Base-by-base conservation (phyloP, 2,888 invertebrate species). In the Ophion costatus region DNA sequence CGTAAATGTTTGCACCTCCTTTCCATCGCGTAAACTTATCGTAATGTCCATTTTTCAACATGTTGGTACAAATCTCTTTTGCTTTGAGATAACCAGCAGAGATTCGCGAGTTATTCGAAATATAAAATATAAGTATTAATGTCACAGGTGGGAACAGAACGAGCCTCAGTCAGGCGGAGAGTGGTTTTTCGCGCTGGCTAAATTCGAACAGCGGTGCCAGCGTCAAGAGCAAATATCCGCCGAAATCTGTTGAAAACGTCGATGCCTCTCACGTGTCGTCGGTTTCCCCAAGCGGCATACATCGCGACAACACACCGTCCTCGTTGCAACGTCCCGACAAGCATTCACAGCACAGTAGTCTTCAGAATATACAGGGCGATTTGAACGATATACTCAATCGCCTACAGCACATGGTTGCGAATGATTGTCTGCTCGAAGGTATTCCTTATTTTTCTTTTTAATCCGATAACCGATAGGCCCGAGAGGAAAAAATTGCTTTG, bases 321-420 rank as follows among this genome's bases (percentile, higher is more conserved):
- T 92, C 93, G 67, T 84, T 93, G 73, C 92, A 93, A 78, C 89
- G 91, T 22, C 91, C 92, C 14, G 93, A 93, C 81, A 93, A 93
- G 71, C 91, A 93, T 86, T 93, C 93, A 7, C 93, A 93, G 71
- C 93, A 93, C 67, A 93, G 93, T 83, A 93, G 93, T 82, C 88
- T 93, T 59, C 93, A 93, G 87, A 94, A 94, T 87, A 94, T 96
- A 73, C 96, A 96, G 88, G 96, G 95, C 0, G 96, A 96, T 90
- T 91, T 97, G 6, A 96, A 96, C 90, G 95, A 96, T 2, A 96
- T 96, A 24, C 91, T 97, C 74, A 96, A 96, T 51, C 95, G 96
- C 86, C 93, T 97, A 87, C 96, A 96, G 92, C 96, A 96, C 93
- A 96, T 96, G 93, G 93, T 97, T 76, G 96, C 96, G 0, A 95